A percentile compares a stretch with the other conserved stretches of the same genome.
These are phyloP conservation scores for Galeopsomyia nigrocyanea DNA, from an alignment of 2,888 invertebrate species.

Conservation along the genomic window DNA sequence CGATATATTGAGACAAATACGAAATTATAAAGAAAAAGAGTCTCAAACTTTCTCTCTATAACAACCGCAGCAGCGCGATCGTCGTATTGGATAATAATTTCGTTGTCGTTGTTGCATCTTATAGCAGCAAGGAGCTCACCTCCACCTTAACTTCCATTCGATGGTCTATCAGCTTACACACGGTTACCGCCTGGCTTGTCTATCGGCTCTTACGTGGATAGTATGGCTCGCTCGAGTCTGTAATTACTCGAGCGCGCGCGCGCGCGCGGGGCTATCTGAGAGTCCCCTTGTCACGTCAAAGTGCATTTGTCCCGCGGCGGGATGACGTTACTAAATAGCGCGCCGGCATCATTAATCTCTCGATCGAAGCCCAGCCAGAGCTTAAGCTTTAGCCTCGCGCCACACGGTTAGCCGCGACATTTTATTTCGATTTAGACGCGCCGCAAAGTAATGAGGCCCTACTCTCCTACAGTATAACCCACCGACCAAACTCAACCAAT, in stretches of 20 bases:
- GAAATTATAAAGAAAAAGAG: no score
- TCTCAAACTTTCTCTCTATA: no score
- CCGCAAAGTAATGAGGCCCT: constrained; percentile 40
- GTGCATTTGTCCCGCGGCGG: constrained; percentile 36
- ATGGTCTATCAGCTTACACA: no score
- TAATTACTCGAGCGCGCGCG: constrained; percentile 40
- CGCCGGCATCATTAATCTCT: constrained; percentile 53
- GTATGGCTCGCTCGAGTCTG: constrained; percentile 15
- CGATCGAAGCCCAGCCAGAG: constrained; percentile 33
- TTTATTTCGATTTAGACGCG: constrained; percentile 53
- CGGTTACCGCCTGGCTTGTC: no score
- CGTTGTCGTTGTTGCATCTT: no score
- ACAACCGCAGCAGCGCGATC: no score
- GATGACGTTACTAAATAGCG: constrained; percentile 46
- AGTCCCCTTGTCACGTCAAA: constrained; percentile 38
- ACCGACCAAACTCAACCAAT: constrained; percentile 49
- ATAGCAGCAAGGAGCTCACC: no score
- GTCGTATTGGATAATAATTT: no score
- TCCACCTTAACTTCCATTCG: no score
- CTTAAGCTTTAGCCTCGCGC: constrained; percentile 26
- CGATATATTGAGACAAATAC: no score
- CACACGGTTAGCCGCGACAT: constrained; percentile 48
- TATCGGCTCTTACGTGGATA: no score
- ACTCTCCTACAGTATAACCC: background rate
- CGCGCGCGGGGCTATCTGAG: constrained; percentile 25